phyloP scores from a whole-genome alignment of 2,797 vertebrate species.

The Parotocinclus haroldoi region DNA sequence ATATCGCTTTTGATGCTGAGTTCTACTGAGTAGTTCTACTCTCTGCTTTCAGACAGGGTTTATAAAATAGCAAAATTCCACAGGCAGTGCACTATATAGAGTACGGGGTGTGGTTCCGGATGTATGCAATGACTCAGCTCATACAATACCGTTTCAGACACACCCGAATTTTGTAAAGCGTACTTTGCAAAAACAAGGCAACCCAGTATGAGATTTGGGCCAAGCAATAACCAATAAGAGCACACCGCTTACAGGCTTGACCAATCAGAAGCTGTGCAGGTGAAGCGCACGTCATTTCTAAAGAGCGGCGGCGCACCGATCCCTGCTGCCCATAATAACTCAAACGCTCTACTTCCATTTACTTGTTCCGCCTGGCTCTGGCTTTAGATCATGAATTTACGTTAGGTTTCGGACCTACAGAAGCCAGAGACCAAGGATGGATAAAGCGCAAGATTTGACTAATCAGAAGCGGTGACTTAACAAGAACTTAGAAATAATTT shows the following conservation, averaged over 20 bases:
- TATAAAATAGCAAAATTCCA: too few relatives aligned
- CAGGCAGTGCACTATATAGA: too few relatives aligned
- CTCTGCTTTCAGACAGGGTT: too few relatives aligned
- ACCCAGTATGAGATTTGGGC: not conserved
- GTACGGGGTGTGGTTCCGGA: too few relatives aligned
- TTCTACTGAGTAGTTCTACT: too few relatives aligned
- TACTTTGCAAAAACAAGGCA: too few relatives aligned
- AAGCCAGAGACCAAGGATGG: not conserved
- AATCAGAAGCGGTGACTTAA: not conserved
- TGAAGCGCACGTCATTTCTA: not conserved
- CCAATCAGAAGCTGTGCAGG: conserved; percentile 10
- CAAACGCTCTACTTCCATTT: not conserved
- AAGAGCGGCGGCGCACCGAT: not conserved
- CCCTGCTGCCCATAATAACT: not conserved
- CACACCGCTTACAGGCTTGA: not conserved
- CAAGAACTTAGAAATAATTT: conserved; percentile 7
- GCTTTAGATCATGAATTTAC: not conserved
- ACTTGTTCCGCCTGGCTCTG: not conserved
- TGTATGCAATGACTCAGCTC: too few relatives aligned
- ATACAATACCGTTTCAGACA: not conserved
- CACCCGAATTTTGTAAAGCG: not conserved
- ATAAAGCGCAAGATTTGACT: not conserved
- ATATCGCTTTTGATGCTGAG: too few relatives aligned
- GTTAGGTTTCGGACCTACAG: not conserved
- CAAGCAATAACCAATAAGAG: not conserved